Evolutionary conservation across 2,797 vertebrate species (phyloP).

Genomic region (Diceros bicornis): DNA sequence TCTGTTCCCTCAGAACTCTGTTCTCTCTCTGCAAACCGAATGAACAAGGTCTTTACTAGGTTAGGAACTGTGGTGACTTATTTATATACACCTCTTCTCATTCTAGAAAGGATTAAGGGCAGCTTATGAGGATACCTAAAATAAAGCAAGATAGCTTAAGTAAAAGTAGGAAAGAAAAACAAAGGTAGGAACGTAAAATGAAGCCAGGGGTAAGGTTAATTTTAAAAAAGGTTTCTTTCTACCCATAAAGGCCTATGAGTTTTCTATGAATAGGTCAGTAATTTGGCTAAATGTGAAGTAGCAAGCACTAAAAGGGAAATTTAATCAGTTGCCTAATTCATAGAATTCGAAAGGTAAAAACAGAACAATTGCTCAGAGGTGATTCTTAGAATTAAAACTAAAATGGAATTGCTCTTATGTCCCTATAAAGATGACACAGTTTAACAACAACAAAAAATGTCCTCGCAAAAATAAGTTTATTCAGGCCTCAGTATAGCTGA

Average conservation of each 20-base stretch:
- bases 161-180: conserved; percentile 57
- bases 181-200: conserved; percentile 61
- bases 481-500: background rate
- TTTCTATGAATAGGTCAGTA: conserved; percentile 32
- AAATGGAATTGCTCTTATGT: conserved; percentile 14
- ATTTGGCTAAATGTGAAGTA: conserved; percentile 27
- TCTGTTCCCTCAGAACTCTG: background rate
- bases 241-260: background rate
- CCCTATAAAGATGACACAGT: conserved; percentile 19
- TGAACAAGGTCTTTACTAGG: background rate
- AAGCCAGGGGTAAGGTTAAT: conserved; percentile 41
- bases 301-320: conserved; percentile 42
- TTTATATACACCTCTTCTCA: conserved; percentile 20
- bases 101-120: conserved; percentile 64
- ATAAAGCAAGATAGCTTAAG: conserved; percentile 52
- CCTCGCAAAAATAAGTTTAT: conserved; percentile 2
- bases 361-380: background rate
- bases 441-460: background rate
- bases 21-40: conserved; percentile 13
- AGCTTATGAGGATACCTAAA: conserved; percentile 48
- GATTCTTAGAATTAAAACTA: conserved; percentile 50
- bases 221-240: conserved; percentile 17
- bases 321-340: background rate
- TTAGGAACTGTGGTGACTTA: conserved; percentile 42
- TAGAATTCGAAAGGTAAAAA: conserved; percentile 50